These are phyloP conservation scores for Cryptomyrus ogoouensis DNA, from an alignment of 2,113 vertebrate genomes.

Conservation along the genomic window DNA sequence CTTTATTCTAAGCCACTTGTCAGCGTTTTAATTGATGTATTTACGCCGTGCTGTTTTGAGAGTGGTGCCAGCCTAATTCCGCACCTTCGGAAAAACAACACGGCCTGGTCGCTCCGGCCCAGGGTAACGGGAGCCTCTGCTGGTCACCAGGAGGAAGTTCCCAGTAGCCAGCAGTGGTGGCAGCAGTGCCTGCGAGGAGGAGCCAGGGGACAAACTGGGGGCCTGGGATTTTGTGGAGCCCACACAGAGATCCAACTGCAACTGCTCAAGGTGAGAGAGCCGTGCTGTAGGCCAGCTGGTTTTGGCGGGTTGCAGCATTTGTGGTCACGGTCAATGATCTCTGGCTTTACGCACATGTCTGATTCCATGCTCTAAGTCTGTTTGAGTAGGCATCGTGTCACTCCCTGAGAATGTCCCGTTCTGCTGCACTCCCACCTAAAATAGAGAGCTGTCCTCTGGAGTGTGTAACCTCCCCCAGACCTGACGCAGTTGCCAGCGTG, in stretches of 20 bases:
- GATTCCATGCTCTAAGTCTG: neutral
- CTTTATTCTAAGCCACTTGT: neutral
- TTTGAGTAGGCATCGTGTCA: neutral
- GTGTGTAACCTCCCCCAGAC: neutral
- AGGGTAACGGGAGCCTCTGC: neutral
- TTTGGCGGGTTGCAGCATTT: conserved; percentile 1
- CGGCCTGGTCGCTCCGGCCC: neutral
- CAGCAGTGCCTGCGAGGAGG: conserved; percentile 80
- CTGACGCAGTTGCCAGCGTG: neutral
- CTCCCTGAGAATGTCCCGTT: neutral
- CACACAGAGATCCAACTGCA: conserved; percentile 82
- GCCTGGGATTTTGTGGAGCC: conserved; percentile 92
- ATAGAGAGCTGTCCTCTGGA: neutral
- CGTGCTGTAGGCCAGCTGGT: neutral
- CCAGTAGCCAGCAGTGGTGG: conserved; percentile 63
- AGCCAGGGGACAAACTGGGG: conserved; percentile 69
- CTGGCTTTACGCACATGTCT: neutral
- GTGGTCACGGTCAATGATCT: neutral
- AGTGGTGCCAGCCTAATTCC: neutral
- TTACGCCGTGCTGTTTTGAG: neutral
- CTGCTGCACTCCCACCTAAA: neutral
- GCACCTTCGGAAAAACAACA: neutral
- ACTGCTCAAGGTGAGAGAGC: conserved; percentile 78
- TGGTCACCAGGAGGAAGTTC: conserved; percentile 76
- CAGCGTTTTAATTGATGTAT: neutral